Conservation (phyloP, 64 coral and sea anemone genomes). For the Actinia tenebrosa region DNA sequence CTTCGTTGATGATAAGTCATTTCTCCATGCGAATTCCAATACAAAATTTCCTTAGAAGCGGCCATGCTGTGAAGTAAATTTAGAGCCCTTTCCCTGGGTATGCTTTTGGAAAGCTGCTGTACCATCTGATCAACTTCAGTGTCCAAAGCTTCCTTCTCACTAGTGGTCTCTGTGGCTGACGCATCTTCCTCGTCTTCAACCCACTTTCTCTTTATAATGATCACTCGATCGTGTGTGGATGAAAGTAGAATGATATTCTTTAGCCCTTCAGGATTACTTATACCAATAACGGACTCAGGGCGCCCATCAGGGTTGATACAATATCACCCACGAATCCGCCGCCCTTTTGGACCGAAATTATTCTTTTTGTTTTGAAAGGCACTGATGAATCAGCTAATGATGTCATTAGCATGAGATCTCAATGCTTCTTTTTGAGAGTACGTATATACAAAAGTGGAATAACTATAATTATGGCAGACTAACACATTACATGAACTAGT, state of each 20-base stretch:
- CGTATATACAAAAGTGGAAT: constrained; percentile 24
- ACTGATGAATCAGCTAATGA: constrained; percentile 34
- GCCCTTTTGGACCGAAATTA: constrained; percentile 9
- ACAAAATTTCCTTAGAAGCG: too few relatives aligned
- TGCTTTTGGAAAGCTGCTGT: too few relatives aligned
- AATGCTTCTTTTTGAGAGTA: constrained; percentile 14
- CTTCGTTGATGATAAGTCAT: too few relatives aligned
- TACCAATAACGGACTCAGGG: neutral
- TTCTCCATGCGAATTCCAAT: too few relatives aligned
- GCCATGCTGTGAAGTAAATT: too few relatives aligned
- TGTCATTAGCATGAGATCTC: neutral
- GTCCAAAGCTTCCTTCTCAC: neutral
- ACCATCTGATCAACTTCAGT: neutral
- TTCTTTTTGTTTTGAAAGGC: constrained; percentile 33
- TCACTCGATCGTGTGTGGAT: neutral
- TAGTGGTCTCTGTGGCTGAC: neutral
- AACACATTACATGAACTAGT: constrained; percentile 35
- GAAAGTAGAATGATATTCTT: neutral
- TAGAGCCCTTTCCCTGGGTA: too few relatives aligned
- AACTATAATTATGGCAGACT: constrained; percentile 13
- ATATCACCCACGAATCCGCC: neutral
- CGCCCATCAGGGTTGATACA: neutral
- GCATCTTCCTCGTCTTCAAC: neutral
- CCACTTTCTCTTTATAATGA: neutral
- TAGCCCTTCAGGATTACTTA: too few relatives aligned